A percentile compares a stretch with the other conserved stretches of the same genome.
Evolutionary conservation across 2,888 invertebrate species (phyloP).

Genomic region (Euproctis similis): DNA sequence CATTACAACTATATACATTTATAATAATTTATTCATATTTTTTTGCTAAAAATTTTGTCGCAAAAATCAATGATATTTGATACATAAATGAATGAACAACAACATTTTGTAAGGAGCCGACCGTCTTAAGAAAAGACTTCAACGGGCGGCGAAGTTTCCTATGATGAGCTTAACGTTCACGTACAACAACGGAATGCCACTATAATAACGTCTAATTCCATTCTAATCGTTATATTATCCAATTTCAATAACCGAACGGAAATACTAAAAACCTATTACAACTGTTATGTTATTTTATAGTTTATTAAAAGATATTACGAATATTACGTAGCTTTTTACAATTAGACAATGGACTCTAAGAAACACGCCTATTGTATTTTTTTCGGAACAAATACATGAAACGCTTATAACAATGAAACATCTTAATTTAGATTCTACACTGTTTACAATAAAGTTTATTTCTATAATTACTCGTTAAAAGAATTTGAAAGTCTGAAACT

Average conservation of each 20-base stretch:
- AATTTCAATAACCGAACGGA: slow-evolving; percentile 5
- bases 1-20: no score
- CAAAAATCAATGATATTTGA: no score
- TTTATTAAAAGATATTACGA: not conserved
- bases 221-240: slow-evolving; percentile 12
- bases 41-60: no score
- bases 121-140: slow-evolving; percentile 52
- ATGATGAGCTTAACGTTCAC: slow-evolving; percentile 16
- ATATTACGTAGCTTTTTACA: slow-evolving; percentile 1
- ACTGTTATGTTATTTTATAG: slow-evolving; percentile 10
- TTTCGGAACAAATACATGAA: not conserved
- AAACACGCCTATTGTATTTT: slow-evolving; percentile 1
- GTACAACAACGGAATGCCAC: slow-evolving; percentile 18
- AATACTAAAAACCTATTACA: slow-evolving; percentile 7
- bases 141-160: slow-evolving; percentile 36
- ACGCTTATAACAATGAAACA: not conserved
- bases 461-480: not conserved
- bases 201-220: slow-evolving; percentile 11
- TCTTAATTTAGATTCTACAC: not conserved
- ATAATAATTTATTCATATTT: no score
- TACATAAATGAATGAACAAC: no score
- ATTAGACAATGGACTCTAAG: not conserved
- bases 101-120: slow-evolving; percentile 3
- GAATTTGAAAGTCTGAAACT: slow-evolving; percentile 3
- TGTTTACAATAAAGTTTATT: slow-evolving; percentile 1